phyloP scores from a whole-genome alignment of 2,113 vertebrate species.

The Empidonax traillii region DNA sequence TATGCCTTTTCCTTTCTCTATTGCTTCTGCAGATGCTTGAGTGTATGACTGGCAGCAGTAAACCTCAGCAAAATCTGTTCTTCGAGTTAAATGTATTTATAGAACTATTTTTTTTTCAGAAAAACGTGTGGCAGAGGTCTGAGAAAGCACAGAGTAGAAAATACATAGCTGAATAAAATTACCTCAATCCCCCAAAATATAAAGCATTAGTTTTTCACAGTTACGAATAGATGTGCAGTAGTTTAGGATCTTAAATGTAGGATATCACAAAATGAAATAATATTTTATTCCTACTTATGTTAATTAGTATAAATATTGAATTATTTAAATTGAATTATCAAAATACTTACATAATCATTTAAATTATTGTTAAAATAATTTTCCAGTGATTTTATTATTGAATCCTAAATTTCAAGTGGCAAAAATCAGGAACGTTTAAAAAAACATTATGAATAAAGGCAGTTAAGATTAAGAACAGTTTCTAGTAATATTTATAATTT shows the following conservation, averaged over 20 bases:
- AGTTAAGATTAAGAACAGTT: not conserved
- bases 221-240: not conserved
- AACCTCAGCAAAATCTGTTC: not conserved
- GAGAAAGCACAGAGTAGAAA: not conserved
- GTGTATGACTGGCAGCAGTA: accelerated
- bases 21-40: not conserved
- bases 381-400: not conserved
- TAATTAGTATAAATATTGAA: not conserved
- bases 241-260: not conserved
- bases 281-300: not conserved
- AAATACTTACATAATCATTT: not conserved
- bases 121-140: not conserved
- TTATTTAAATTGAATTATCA: not conserved
- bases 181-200: not conserved
- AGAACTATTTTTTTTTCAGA: not conserved
- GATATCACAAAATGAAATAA: not conserved
- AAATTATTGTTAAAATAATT: not conserved
- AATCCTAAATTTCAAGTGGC: not conserved
- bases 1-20: not conserved
- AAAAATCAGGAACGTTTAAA: not conserved
- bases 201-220: not conserved
- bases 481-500: not conserved
- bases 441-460: not conserved
- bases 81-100: not conserved
- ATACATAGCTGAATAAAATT: not conserved